A percentile compares a stretch with the other conserved stretches of the same genome.
These are phyloP conservation scores for Odontocolon sp. DNA, from an alignment of 2,888 invertebrate genomes.

Conservation along the genomic window DNA sequence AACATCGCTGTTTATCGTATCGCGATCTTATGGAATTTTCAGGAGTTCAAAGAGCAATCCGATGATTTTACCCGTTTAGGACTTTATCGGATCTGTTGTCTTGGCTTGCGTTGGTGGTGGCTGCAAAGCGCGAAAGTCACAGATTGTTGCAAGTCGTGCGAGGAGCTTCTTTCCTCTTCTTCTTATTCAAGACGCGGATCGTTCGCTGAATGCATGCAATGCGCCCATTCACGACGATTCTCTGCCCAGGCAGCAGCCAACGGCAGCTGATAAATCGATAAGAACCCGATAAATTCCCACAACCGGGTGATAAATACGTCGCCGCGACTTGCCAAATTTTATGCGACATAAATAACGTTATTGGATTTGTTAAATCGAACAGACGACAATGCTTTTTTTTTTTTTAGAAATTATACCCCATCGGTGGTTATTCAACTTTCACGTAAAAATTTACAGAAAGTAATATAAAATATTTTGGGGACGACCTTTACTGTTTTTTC, in stretches of 20 bases:
- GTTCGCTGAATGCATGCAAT: conserved; percentile 36
- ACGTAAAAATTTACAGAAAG: too few species aligned
- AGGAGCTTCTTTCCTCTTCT: conserved; percentile 20
- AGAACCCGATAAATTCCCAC: conserved; percentile 40
- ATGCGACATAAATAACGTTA: conserved; percentile 6
- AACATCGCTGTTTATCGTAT: conserved; percentile 38
- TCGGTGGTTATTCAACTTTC: too few species aligned
- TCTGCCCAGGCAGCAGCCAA: conserved; percentile 34
- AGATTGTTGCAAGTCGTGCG: conserved; percentile 55
- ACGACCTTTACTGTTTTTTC: too few species aligned
- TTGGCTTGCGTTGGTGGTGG: conserved; percentile 7
- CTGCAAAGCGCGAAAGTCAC: conserved; percentile 15
- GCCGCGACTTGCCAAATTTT: conserved; percentile 2
- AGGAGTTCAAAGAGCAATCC: conserved; percentile 48
- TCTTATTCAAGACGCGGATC: conserved; percentile 41
- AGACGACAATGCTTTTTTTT: not conserved
- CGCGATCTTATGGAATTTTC: conserved; percentile 41
- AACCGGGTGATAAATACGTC: conserved; percentile 34
- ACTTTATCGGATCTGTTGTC: conserved; percentile 53
- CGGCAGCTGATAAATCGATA: conserved; percentile 38
- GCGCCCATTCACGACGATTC: conserved; percentile 44
- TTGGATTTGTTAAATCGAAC: conserved; percentile 7
- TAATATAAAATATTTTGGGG: too few species aligned
- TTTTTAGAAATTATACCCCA: not conserved
- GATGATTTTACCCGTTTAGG: conserved; percentile 51